A percentile compares a stretch with the other conserved stretches of the same genome.
These are phyloP conservation scores for Furnarius figulus DNA, from an alignment of 2,113 vertebrate species.

Conservation along the genomic window DNA sequence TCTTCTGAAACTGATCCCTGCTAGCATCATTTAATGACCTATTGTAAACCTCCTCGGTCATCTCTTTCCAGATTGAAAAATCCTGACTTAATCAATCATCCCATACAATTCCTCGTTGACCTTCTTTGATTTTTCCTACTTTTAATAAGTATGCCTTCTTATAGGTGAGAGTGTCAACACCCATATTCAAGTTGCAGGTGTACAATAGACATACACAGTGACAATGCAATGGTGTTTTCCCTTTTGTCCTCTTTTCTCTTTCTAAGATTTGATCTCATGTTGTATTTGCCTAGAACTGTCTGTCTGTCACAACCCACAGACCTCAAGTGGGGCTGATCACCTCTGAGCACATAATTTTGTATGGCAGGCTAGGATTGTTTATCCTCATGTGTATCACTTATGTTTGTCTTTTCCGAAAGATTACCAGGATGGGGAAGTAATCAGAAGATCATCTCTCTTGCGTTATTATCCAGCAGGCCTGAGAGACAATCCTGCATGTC, in stretches of 20 bases:
- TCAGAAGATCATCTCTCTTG: background rate
- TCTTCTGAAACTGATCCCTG: background rate
- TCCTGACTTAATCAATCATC: background rate
- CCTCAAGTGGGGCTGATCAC: background rate
- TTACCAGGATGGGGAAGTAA: background rate
- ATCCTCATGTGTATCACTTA: background rate
- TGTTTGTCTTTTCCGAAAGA: background rate
- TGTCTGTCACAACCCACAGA: background rate
- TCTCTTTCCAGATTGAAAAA: background rate
- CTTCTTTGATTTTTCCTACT: background rate
- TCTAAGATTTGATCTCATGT: background rate
- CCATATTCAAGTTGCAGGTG: background rate
- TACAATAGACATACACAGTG: background rate
- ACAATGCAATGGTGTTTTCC: background rate
- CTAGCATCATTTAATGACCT: background rate
- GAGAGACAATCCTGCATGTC: background rate
- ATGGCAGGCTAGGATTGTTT: background rate
- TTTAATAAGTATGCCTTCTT: background rate
- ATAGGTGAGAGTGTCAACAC: background rate
- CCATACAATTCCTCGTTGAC: background rate
- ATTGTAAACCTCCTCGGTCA: fast-evolving
- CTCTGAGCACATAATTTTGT: background rate
- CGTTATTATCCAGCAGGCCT: background rate
- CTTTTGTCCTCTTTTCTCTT: background rate
- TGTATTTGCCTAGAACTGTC: background rate